Base-by-base conservation (phyloP, 2,797 vertebrate species). In the Mustela erminea region DNA sequence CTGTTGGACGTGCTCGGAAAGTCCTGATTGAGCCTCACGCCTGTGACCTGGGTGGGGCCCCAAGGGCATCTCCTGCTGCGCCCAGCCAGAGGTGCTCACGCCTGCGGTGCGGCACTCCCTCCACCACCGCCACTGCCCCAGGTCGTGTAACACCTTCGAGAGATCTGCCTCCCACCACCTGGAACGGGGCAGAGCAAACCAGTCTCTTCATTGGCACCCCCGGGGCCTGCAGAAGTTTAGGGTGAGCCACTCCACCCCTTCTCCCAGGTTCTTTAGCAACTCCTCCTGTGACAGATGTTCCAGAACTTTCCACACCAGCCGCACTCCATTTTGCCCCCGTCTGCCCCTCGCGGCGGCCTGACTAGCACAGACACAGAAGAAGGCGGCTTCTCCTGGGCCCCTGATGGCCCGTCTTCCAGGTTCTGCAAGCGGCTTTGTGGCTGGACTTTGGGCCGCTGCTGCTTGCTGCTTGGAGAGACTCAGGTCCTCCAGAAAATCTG, bases 101-200 rank as follows among this genome's bases (percentile, higher is more conserved):
- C 56, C 38, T 10, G 1, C 17, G 49, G 49, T 0, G 7, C 4
- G 46, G 21, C 0, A 0, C 41, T 93, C 49, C 3, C 41, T 9
- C 15, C 32, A 64, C 29, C 29, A 1, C 13, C 6, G 60, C 60
- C 0, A 62, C 23, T 10, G 58, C 29, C 29, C 5, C 5, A 60
- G 27, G 27, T 29, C 66, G 0, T 21, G n/a, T 25, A 77, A 32
- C 56, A 4, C 2, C 11, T 78, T n/a, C 15, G 29, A 21, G 35
- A 49, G 46, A 32, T 38, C 62, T 68, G 35, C 52, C 52, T 29
- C 43, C 25, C 6, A 0, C 62, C 0, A 0, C 70, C 43, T 10
- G 49, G 54, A 56, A 64, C 49, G 0, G 32, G 21, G 20, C 89
- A 17, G 21, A 87, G 66, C 23, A 38, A 17, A 38, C 11, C 49